phyloP scores from a whole-genome alignment of 1,140 invertebrate species.

The Potamilus streckersoni region DNA sequence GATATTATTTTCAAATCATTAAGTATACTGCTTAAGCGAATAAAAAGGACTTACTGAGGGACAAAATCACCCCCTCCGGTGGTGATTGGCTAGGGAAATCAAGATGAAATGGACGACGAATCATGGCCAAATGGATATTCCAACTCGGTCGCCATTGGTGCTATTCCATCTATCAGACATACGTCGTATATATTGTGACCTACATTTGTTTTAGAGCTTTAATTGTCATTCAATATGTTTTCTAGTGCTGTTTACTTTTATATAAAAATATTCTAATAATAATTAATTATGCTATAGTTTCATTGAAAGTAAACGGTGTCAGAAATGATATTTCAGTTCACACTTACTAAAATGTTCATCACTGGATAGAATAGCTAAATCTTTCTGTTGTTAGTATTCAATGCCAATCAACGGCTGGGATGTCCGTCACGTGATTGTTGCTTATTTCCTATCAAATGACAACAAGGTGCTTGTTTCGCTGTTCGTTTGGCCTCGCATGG shows the following conservation, averaged over 20 bases:
- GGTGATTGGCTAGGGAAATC: conserved; percentile 68
- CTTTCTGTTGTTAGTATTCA: conserved; percentile 7
- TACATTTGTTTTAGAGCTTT: no score
- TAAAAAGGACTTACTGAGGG: conserved; percentile 85
- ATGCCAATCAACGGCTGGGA: conserved; percentile 30
- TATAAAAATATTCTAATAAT: no score
- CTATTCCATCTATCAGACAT: conserved; percentile 1
- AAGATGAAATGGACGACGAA: conserved; percentile 70
- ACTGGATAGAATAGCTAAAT: conserved; percentile 13
- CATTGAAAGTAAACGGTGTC: no score
- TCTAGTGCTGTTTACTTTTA: no score
- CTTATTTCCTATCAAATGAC: conserved; percentile 38
- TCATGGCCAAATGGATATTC: conserved; percentile 60
- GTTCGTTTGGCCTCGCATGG: conserved; percentile 2
- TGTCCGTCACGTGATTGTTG: conserved; percentile 20
- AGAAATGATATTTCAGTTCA: no score
- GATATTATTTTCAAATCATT: no score
- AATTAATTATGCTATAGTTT: no score
- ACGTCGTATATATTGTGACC: no score
- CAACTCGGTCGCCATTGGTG: conserved; percentile 65
- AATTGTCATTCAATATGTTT: no score
- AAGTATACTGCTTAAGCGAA: no score
- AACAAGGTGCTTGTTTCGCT: conserved; percentile 29
- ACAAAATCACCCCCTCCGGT: conserved; percentile 70
- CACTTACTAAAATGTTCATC: background rate